phyloP scores from a whole-genome alignment of 2,888 invertebrate species.

The Troides aeacus region DNA sequence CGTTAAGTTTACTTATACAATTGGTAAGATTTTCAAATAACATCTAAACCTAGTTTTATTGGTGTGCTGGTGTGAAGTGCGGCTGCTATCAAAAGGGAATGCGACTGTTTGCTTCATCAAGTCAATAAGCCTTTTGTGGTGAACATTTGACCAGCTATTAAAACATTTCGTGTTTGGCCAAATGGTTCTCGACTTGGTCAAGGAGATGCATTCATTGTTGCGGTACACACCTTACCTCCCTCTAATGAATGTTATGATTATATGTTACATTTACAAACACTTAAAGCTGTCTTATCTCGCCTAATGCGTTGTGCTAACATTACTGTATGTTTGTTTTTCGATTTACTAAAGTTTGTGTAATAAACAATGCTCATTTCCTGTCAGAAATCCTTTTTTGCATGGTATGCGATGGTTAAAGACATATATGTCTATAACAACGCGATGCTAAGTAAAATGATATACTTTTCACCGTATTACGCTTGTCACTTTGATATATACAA shows the following conservation, averaged over 20 bases:
- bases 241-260: slow-evolving; percentile 15
- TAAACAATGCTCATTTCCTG: not conserved
- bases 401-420: no score
- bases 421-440: no score
- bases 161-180: slow-evolving; percentile 55
- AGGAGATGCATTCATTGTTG: slow-evolving; percentile 23
- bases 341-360: not conserved
- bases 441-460: no score
- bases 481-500: no score
- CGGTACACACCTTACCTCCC: not conserved
- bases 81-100: slow-evolving; percentile 49
- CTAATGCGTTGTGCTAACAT: not conserved
- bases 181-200: slow-evolving; percentile 46
- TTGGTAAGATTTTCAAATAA: slow-evolving; percentile 19
- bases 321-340: not conserved
- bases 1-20: slow-evolving; percentile 11
- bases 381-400: no score
- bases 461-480: no score
- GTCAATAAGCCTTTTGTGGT: slow-evolving; percentile 47
- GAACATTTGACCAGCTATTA: slow-evolving; percentile 55
- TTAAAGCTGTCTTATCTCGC: not conserved
- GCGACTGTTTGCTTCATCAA: slow-evolving; percentile 50
- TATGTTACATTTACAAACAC: slow-evolving; percentile 2
- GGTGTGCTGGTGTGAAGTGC: slow-evolving; percentile 29
- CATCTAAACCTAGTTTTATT: slow-evolving; percentile 25